Evolutionary conservation across 2,797 vertebrate genomes (phyloP), one percentile per base, ranked within the genome.

Genomic region (Cuniculus paca): DNA sequence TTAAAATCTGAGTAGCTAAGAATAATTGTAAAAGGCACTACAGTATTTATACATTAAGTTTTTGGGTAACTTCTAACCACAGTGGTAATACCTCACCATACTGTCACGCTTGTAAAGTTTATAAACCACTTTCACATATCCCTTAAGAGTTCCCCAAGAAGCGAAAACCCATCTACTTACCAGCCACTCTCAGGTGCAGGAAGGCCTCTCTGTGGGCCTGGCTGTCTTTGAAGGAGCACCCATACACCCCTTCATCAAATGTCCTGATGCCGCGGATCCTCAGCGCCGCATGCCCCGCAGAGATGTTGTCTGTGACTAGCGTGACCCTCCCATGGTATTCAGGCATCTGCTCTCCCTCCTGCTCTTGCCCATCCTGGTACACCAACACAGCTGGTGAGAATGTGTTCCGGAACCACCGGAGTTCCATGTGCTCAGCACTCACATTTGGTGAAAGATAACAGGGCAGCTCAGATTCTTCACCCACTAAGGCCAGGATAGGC

Each of bases 171-270:
- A 3, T 17, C 26, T 0, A 92, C 97, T 97, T 54, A 98, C 97
- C 92, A 19, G 95, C 91, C 68, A 98, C 97, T 58, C 72, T 31
- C 78, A 98, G 90, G 52, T 48, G 42, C 39, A 97, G 31, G 17
- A 70, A 50, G 63, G 96, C 91, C 78, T 97, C 88, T 34, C 56
- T 86, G 3, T 79, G 82, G 77, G 5, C 58, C 5, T 68, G 2
- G 61, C 82, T 11, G 20, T 82, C 88, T 42, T 81, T 58, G 92
- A 98, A 95, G 54, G 77, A 85, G 83, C 97, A 97, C 0, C 77
- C 58, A 82, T 98, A 97, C 39, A 96, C 81, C 6, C 98, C 97
- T 4, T 74, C 89, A 22, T 98, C 97, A 14, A 86, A 92, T 34
- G 28, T 20, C 34, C 58, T 93, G 78, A 97, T 48, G 0, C 17